Percentiles rank a stretch among this genome's conserved stretches.
Conservation (phyloP, 2,113 vertebrate species). For the Scomber colias region DNA sequence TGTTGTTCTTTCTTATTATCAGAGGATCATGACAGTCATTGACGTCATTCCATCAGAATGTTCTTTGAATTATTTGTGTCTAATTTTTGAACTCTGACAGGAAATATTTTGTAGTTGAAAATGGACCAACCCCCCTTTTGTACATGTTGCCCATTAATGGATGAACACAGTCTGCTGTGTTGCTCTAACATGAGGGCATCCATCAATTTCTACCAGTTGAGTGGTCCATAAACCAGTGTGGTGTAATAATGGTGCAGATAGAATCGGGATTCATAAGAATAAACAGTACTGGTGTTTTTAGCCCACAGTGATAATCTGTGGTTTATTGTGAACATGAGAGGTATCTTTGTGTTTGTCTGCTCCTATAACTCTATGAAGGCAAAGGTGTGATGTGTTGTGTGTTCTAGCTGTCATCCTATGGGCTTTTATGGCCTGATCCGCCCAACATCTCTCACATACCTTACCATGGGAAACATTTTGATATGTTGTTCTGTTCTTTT, state of each 20-base stretch:
- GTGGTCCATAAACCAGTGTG: neutral
- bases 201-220: neutral
- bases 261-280: neutral
- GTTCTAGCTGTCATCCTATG: neutral
- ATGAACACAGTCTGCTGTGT: too few species aligned
- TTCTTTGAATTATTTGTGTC: too few species aligned
- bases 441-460: neutral
- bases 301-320: constrained; percentile 2
- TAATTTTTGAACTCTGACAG: too few species aligned
- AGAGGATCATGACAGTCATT: too few species aligned
- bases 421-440: neutral
- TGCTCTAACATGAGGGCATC: too few species aligned
- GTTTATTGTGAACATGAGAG: neutral
- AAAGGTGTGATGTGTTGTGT: neutral
- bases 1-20: neutral
- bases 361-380: neutral
- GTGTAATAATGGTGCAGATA: neutral
- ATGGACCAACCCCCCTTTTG: neutral
- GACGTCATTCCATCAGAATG: neutral
- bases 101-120: neutral
- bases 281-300: neutral
- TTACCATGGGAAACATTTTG: constrained; percentile 22
- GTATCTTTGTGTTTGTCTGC: neutral
- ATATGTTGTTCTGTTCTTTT: constrained; percentile 41
- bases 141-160: neutral